Base-by-base conservation (phyloP, 2,113 vertebrate genomes). In the Leucoraja erinaceus region DNA sequence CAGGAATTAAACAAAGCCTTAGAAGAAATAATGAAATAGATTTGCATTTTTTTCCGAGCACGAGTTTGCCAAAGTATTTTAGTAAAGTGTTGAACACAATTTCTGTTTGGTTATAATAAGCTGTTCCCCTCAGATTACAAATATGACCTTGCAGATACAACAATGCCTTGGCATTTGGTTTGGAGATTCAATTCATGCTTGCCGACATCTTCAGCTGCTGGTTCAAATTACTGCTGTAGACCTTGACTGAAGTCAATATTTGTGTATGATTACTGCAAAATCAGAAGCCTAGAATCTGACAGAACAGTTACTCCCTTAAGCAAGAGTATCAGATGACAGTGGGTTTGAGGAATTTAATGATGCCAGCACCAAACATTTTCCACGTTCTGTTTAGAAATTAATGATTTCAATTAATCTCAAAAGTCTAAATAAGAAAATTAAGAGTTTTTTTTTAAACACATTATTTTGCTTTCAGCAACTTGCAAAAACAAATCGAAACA, bases 131-230 rank as follows among this genome's bases (percentile, higher is more conserved):
- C 61, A 33, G 63, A 7, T 70, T 90, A 66, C 31, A 68, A 18
- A 90, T 70, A 7, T 90, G 86, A 90, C 86, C 86, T 90, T 90
- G 88, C 6, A 63, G n/a, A 28, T 90, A 18, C 9, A 70, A 70
- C 63, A 70, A 38, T 47, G 33, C 59, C 2, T 70, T 90, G 33
- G 16, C 86, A 20, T 90, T 68, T 66, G 66, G 7, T 47, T 90
- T 90, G 66, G 63, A 63, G 14, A 90, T 66, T 66, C n/a, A 70
- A 22, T 38, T 68, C 18, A 68, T 70, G 22, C 66, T 90, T 70
- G 20, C n/a, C 61, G 20, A 90, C 63, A 10, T 70, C 7, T 90
- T 90, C 66, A 90, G n/a, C 28, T 90, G 63, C 33, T 68, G 14
- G 59, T n/a, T 90, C 86, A 90, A 33, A 68, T 68, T 22, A 90